Evolutionary conservation across 2,113 vertebrate species (phyloP), one percentile per base, ranked within the genome.

Genomic region (Cromileptes altivelis): DNA sequence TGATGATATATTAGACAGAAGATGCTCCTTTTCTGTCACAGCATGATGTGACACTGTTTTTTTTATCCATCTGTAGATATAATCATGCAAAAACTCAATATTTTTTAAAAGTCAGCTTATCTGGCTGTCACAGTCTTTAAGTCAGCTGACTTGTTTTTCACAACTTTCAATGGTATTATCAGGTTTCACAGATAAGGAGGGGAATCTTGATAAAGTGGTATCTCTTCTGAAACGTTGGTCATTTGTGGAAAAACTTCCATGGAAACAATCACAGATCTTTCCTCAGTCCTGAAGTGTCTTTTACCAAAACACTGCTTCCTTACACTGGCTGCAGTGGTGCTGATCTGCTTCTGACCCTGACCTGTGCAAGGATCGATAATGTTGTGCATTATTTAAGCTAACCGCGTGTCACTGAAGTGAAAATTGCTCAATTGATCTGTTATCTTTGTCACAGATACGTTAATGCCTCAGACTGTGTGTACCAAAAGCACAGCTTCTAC

Each of bases 291-390:
- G 5, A 40, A 49, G 65, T 25, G 13, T 49, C 30, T 58, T 14
- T 11, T 14, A 33, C 52, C 13, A 42, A 13, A 50, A 71, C 60
- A 27, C 12, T 12, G n/a, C 64, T 55, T 47, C 15, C 21, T 17
- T 9, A 12, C 18, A 30, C 10, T 3, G 12, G 25, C 62, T 52
- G 47, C 17, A 10, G 62, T 13, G 21, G 5, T 12, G 49, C 19
- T 72, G 64, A 50, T 79, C 57, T 58, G 57, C 68, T 25, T 55
- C 67, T 77, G 72, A 56, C 55, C 55, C 30, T n/a, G 23, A 62
- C 57, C 62, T 64, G 33, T 64, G 11, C 12, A 18, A 17, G 21
- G 42, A 58, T 75, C 70, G 40, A 40, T 71, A 53, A 56, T 17
- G 25, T 33, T 23, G 12, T 70, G 57, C 42, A 33, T 58, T 55